phyloP scores from a whole-genome alignment of 2,888 invertebrate genomes.

The Abrostola tripartita region DNA sequence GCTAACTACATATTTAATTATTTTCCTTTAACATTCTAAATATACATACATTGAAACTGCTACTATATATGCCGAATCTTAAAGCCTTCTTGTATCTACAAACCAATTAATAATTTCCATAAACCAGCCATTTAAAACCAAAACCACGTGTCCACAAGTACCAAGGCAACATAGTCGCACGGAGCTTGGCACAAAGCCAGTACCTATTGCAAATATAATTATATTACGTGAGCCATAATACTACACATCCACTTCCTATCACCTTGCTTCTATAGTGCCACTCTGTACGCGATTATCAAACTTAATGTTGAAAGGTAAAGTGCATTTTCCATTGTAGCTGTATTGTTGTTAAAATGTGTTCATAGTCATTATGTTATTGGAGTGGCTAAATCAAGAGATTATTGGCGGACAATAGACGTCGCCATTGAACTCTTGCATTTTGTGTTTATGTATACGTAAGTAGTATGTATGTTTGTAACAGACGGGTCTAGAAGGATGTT shows the following conservation, averaged over 20 bases:
- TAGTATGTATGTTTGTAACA: constrained; percentile 11
- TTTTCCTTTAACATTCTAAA: background rate
- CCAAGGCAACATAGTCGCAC: constrained; percentile 58
- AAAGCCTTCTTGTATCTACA: too few relatives aligned
- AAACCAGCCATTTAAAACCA: constrained; percentile 25
- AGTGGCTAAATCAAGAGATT: constrained; percentile 59
- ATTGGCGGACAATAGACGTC: constrained; percentile 57
- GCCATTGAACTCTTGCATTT: constrained; percentile 55
- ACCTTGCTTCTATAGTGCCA: constrained; percentile 46
- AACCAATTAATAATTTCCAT: constrained; percentile 5
- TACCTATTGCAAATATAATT: constrained; percentile 54
- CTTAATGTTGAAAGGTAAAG: constrained; percentile 10
- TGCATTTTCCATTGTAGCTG: constrained; percentile 7
- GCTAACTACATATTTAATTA: background rate
- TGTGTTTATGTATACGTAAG: constrained; percentile 31
- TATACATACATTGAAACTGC: too few relatives aligned
- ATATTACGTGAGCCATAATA: constrained; percentile 52
- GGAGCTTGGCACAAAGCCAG: constrained; percentile 55
- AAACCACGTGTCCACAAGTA: constrained; percentile 48
- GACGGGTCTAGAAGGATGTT: background rate
- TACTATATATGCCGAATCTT: too few relatives aligned
- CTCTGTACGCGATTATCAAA: constrained; percentile 11
- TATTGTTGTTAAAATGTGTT: constrained; percentile 8
- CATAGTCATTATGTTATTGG: constrained; percentile 48
- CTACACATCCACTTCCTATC: constrained; percentile 53